phyloP scores from a whole-genome alignment of 2,797 vertebrate genomes.

The Ctenosaura bakeri region DNA sequence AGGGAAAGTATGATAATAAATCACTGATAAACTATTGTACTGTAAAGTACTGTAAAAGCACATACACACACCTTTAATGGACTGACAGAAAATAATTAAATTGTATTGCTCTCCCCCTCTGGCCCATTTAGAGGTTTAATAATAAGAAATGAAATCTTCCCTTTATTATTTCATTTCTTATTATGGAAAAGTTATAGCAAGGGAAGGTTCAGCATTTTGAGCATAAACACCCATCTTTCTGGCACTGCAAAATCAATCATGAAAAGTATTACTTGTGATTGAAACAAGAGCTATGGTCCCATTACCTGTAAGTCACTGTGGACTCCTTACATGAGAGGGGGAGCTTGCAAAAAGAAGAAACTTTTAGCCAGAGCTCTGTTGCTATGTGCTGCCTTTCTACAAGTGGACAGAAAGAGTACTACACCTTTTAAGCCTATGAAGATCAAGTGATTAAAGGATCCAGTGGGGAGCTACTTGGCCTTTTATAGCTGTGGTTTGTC shows the following conservation, averaged over 20 bases:
- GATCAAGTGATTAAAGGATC: background rate
- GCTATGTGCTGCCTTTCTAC: background rate
- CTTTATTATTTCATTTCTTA: constrained; percentile 58
- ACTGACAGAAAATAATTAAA: constrained; percentile 59
- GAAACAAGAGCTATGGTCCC: constrained; percentile 40
- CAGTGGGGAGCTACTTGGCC: background rate
- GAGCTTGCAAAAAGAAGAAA: background rate
- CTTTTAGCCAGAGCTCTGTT: background rate
- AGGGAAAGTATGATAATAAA: constrained; percentile 62
- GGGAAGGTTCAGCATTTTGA: constrained; percentile 42
- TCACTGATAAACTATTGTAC: constrained; percentile 29
- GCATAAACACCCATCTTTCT: constrained; percentile 45
- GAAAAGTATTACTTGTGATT: constrained; percentile 44
- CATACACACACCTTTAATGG: constrained; percentile 51
- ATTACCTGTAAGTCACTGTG: background rate
- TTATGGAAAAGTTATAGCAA: constrained; percentile 40
- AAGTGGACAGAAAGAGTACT: background rate
- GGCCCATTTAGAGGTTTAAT: constrained; percentile 52
- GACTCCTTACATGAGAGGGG: background rate
- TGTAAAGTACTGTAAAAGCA: constrained; percentile 45
- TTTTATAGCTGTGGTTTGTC: background rate
- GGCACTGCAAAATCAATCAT: constrained; percentile 41
- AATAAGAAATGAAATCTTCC: constrained; percentile 48
- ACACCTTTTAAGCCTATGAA: background rate
- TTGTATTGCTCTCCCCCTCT: constrained; percentile 14